A percentile compares a stretch with the other conserved stretches of the same genome.
Conservation (phyloP, 2,888 invertebrate species). For the Rhimphoctona megacephalus region DNA sequence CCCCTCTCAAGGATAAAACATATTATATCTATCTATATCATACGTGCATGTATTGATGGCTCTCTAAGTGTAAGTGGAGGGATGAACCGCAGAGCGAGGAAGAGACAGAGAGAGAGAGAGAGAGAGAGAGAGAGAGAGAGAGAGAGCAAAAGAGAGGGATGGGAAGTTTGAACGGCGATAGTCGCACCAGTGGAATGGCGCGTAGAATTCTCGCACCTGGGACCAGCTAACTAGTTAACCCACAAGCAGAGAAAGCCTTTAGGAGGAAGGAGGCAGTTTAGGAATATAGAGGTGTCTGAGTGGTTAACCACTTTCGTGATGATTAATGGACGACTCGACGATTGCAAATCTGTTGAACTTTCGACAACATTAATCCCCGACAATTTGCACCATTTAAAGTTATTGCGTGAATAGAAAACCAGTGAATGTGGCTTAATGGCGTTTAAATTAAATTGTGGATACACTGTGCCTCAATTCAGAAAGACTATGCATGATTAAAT, state of each 20-base stretch:
- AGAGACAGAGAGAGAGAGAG: background rate
- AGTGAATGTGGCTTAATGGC: background rate
- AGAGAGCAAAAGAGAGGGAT: constrained; percentile 3
- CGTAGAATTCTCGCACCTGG: constrained; percentile 38
- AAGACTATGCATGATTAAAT: background rate
- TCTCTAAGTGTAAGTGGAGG: constrained; percentile 14
- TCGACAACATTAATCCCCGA: constrained; percentile 36
- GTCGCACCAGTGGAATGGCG: constrained; percentile 17
- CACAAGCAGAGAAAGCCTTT: constrained; percentile 16
- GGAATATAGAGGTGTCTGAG: constrained; percentile 16
- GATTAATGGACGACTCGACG: constrained; percentile 57
- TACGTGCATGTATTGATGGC: constrained; percentile 33
- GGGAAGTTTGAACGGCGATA: constrained; percentile 10
- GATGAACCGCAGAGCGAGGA: constrained; percentile 24
- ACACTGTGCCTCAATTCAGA: background rate
- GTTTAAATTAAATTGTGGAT: background rate
- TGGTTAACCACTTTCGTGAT: constrained; percentile 43
- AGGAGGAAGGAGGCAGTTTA: background rate
- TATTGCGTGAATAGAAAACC: constrained; percentile 5
- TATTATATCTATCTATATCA: background rate
- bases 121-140: constrained; percentile 2
- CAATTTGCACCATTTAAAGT: constrained; percentile 44
- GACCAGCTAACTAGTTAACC: constrained; percentile 40
- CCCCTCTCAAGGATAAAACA: constrained; percentile 72
- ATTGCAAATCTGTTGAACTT: constrained; percentile 51